Base-by-base conservation (phyloP, 2,888 invertebrate species). In the Lasioglossum villosulum region DNA sequence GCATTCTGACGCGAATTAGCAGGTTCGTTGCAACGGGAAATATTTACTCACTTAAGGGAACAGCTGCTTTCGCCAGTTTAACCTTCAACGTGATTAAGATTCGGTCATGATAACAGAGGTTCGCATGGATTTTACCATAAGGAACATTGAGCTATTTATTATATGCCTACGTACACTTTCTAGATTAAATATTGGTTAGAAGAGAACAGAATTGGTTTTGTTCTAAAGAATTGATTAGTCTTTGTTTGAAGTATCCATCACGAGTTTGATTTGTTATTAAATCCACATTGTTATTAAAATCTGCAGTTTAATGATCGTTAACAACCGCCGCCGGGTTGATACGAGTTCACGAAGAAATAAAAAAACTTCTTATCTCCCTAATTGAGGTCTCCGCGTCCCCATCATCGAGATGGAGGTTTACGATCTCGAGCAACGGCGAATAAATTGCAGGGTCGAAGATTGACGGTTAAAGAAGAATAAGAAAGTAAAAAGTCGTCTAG, bases 1-100 rank as follows among this genome's bases (percentile, higher is more conserved):
- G 8, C 23, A 3, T 52, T 56, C 52, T 83, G 56, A 73, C 66
- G 75, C 39, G 56, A 72, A 84, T 84, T 84, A 78, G 75, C 37
- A 42, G 66, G 56, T 83, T 73, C 75, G 78, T 73, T 56, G 84
- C 10, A 16, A 59, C 56, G 23, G 37, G 66, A 42, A 30, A 74
- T 82, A 75, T 83, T 84, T 73, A 16, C 63, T 16, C 30, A 63
- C 63, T 30, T 63, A 63, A 16, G 16, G 30, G 30, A 16, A 30
- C 63, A 30, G 63, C 63, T 30, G 30, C 30, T 63, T 30, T 14
- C 30, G 19, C 56, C 12, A n/a, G 30, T 30, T 19, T 30, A 30
- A 14, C 30, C 63, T 30, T 63, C 30, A 30, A 19, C 63, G 63
- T 30, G 63, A 63, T 63, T 30, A 63, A 63, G 63, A 63, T 76